Conservation (phyloP, 2,797 vertebrate genomes). For the Sphenodon punctatus region DNA sequence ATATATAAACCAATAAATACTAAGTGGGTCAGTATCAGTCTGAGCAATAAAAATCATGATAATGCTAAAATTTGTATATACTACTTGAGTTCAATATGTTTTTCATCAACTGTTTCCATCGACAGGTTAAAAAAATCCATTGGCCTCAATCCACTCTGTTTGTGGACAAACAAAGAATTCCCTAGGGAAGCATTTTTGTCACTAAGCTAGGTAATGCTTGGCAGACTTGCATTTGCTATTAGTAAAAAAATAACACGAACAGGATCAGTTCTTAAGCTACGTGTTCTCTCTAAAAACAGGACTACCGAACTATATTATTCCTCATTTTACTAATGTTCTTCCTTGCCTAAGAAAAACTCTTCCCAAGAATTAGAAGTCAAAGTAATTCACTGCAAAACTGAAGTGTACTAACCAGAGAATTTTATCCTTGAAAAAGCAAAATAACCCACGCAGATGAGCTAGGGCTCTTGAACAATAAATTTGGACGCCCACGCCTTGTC, state of each 20-base stretch:
- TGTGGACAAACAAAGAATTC: no score
- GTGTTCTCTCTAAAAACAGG: neutral
- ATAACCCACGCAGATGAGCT: constrained; percentile 77
- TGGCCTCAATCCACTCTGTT: no score
- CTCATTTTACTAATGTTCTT: neutral
- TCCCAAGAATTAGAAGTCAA: neutral
- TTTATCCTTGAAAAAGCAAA: constrained; percentile 84
- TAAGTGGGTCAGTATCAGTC: neutral
- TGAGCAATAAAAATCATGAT: neutral
- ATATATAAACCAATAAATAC: no score
- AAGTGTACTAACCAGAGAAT: constrained; percentile 83
- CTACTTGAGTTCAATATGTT: no score
- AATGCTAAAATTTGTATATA: neutral
- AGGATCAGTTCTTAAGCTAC: neutral
- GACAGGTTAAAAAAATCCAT: no score
- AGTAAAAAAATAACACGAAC: neutral
- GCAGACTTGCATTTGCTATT: neutral
- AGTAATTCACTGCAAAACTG: accelerated
- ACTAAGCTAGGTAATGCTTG: neutral
- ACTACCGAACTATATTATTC: no score
- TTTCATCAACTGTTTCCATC: no score
- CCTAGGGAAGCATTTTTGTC: neutral
- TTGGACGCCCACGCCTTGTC: constrained; percentile 74
- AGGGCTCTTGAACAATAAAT: constrained; percentile 77
- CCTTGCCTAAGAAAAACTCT: neutral